Conservation (phyloP, 1,140 invertebrate genomes). For the Orius laevigatus region DNA sequence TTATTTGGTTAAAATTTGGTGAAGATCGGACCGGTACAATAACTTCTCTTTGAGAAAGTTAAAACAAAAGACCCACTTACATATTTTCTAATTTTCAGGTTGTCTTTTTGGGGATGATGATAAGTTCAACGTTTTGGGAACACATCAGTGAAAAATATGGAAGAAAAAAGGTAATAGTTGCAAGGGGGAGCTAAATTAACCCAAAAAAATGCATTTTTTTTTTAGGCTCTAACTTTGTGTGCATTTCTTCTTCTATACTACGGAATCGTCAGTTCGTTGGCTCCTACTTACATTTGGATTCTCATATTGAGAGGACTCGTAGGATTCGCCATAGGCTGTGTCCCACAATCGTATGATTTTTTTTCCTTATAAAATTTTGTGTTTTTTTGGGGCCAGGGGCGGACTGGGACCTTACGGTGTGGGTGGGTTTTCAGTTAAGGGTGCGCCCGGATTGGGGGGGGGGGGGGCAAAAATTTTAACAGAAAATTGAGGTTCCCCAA, state of each 20-base stretch:
- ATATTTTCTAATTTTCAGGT: slow-evolving; percentile 38
- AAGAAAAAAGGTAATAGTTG: slow-evolving; percentile 51
- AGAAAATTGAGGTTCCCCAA: too few species aligned
- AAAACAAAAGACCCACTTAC: too few species aligned
- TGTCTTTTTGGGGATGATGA: slow-evolving; percentile 93
- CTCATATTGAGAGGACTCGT: slow-evolving; percentile 77
- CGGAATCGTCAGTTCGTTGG: slow-evolving; percentile 75
- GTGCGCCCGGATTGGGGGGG: too few species aligned
- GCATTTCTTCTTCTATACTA: slow-evolving; percentile 80
- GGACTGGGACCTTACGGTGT: too few species aligned
- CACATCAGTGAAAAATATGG: slow-evolving; percentile 90
- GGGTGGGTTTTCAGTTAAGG: too few species aligned
- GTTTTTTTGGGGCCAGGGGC: too few species aligned
- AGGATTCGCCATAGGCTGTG: slow-evolving; percentile 91
- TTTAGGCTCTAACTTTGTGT: slow-evolving; percentile 70
- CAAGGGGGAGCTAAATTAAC: slow-evolving; percentile 9
- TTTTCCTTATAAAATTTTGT: slow-evolving; percentile 24
- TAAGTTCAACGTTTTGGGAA: slow-evolving; percentile 90
- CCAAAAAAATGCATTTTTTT: slow-evolving; percentile 14
- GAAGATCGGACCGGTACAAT: too few species aligned
- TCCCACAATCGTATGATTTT: slow-evolving; percentile 94
- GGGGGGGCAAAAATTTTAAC: too few species aligned
- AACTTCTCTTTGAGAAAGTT: too few species aligned
- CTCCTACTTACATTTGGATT: slow-evolving; percentile 83
- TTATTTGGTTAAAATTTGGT: too few species aligned